Base-by-base conservation (phyloP, 2,113 vertebrate species). In the Myotis lucifugus region DNA sequence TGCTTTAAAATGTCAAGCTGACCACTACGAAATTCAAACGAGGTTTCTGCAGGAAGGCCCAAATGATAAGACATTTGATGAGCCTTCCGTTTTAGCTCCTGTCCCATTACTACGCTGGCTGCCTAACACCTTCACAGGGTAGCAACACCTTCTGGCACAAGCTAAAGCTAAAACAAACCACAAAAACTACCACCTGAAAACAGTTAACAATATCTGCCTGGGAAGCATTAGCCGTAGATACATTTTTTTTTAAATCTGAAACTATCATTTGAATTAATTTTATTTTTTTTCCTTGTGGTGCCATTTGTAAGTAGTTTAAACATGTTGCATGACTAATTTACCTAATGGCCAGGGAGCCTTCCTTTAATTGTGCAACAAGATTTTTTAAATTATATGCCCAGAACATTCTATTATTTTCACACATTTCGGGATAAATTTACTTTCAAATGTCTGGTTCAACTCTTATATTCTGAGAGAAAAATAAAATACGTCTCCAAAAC, bases 1-100 rank as follows among this genome's bases (percentile, higher is more conserved):
- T 64, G 85, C 59, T 96, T 97, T 94, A 94, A 98, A 97, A 90
- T 95, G 92, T 95, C 96, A 98, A 96, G 93, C 79, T 97, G 96
- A 97, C 96, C 96, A 97, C 94, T 97, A 77, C 86, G 89, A 97
- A 94, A 96, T 96, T 93, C 90, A 90, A 88, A 79, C 61, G 73
- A 64, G 88, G 79, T 77, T 87, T 96, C 21, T 4, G 85, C 90
- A 96, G 64, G 94, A 96, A 96, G 92, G 66, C 66, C 93, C 12
- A 69, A 95, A 91, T 25, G 81, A 91, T 72, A 84, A 97, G 84
- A 92, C 88, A 82, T 72, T 90, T 97, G 48, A 88, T 14, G 1
- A 96, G 94, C 67, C 92, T 97, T 96, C 64, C 27, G 73, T 84
- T 95, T 98, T 69, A 67, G 73, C 85, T 66, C 74, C 67, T 6